These are phyloP conservation scores for Nesidiocoris tenuis DNA, from an alignment of 2,888 invertebrate genomes.

Conservation along the genomic window DNA sequence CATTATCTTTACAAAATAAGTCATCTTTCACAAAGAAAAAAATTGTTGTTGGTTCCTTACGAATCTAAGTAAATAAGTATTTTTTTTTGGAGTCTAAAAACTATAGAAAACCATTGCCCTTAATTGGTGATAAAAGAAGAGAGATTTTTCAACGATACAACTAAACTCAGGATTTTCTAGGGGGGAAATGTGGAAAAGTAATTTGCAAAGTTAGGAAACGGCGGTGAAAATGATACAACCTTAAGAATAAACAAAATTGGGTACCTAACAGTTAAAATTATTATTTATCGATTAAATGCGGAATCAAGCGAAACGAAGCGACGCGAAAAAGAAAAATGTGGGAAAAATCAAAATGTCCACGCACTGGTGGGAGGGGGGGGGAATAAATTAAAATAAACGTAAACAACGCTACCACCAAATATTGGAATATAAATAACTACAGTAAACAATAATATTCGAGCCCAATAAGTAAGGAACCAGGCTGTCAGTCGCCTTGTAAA, in stretches of 20 bases:
- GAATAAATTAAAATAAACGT: too few relatives aligned
- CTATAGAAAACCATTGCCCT: slow-evolving; percentile 40
- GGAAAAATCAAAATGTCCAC: too few relatives aligned
- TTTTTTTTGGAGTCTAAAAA: slow-evolving; percentile 19
- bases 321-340: background rate
- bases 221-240: background rate
- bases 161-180: background rate
- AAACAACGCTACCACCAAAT: background rate
- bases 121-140: slow-evolving; percentile 39
- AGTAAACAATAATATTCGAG: background rate
- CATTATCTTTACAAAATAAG: slow-evolving; percentile 48
- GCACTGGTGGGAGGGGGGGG: too few relatives aligned
- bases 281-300: background rate
- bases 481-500: background rate
- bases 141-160: slow-evolving; percentile 31
- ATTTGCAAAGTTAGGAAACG: background rate
- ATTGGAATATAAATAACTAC: background rate
- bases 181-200: too few relatives aligned
- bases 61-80: slow-evolving; percentile 48
- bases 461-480: background rate
- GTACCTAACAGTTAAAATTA: too few relatives aligned
- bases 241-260: too few relatives aligned
- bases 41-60: slow-evolving; percentile 42
- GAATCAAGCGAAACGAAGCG: background rate
- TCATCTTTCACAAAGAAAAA: slow-evolving; percentile 45